Evolutionary conservation across 2,888 invertebrate genomes (phyloP).

Genomic region (Mechanitis messenoides): DNA sequence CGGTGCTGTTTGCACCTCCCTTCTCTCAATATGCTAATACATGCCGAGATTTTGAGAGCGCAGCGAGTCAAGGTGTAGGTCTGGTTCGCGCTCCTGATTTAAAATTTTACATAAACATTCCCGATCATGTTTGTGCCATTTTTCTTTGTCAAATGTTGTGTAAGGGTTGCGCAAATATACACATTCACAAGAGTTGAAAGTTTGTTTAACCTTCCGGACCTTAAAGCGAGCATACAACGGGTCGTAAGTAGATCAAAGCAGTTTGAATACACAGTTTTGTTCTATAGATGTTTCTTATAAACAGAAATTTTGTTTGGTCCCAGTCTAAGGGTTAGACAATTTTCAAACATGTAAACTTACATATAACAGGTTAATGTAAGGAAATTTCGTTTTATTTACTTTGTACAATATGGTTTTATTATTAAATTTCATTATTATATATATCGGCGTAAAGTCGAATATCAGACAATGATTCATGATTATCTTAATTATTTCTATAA

Average conservation of each 20-base stretch:
- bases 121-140: conserved; percentile 32
- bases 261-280: conserved; percentile 17
- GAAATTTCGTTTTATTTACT: no score
- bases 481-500: no score
- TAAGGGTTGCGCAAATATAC: conserved; percentile 46
- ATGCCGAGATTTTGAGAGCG: no score
- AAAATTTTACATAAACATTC: background rate
- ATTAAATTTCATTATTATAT: no score
- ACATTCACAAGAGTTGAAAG: conserved; percentile 21
- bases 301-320: conserved; percentile 9
- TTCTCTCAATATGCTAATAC: no score
- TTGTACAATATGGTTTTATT: no score
- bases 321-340: conserved; percentile 10
- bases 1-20: no score
- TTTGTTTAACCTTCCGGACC: conserved; percentile 14
- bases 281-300: conserved; percentile 11
- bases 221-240: conserved; percentile 10
- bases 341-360: background rate
- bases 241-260: conserved; percentile 18
- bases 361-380: no score
- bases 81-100: no score
- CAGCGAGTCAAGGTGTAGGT: no score
- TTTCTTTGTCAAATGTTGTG: conserved; percentile 59
- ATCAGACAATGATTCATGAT: no score
- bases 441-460: no score